phyloP scores from a whole-genome alignment of 2,797 vertebrate species.

The Triplophysa yarkandensis region DNA sequence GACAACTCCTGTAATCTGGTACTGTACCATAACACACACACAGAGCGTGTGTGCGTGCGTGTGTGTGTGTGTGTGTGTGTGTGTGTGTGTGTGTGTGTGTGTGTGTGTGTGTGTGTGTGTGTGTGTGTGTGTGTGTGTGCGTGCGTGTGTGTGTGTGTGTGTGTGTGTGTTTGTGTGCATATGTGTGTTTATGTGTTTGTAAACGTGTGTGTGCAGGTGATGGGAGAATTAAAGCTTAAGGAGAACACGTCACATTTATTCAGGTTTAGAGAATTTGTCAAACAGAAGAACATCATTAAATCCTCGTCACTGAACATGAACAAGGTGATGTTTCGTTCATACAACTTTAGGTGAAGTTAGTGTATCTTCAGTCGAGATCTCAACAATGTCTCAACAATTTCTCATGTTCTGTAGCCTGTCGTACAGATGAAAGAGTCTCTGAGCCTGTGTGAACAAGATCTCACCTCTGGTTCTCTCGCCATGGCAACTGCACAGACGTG shows the following conservation, averaged over 20 bases:
- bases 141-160: not conserved
- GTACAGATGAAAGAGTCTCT: constrained; percentile 55
- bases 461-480: constrained; percentile 72
- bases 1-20: constrained; percentile 60
- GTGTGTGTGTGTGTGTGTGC: constrained; percentile 54
- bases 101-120: constrained; percentile 15
- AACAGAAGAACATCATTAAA: constrained; percentile 52
- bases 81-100: too few relatives aligned
- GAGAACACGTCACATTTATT: constrained; percentile 59
- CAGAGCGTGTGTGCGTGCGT: too few relatives aligned
- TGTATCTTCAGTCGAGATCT: not conserved
- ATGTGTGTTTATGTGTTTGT: too few relatives aligned
- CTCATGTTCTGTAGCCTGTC: constrained; percentile 55
- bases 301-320: constrained; percentile 41
- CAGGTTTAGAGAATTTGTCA: constrained; percentile 53
- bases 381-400: not conserved
- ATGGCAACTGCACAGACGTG: constrained; percentile 67
- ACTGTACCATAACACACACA: too few relatives aligned
- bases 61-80: constrained; percentile 3
- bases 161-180: not conserved
- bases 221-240: constrained; percentile 62
- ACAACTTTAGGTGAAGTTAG: not conserved
- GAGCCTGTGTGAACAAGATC: constrained; percentile 60
- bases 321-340: constrained; percentile 4
- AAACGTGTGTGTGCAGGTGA: constrained; percentile 58